These are phyloP conservation scores for Drosophila lowei DNA, from an alignment of 1,140 invertebrate genomes.

Conservation along the genomic window DNA sequence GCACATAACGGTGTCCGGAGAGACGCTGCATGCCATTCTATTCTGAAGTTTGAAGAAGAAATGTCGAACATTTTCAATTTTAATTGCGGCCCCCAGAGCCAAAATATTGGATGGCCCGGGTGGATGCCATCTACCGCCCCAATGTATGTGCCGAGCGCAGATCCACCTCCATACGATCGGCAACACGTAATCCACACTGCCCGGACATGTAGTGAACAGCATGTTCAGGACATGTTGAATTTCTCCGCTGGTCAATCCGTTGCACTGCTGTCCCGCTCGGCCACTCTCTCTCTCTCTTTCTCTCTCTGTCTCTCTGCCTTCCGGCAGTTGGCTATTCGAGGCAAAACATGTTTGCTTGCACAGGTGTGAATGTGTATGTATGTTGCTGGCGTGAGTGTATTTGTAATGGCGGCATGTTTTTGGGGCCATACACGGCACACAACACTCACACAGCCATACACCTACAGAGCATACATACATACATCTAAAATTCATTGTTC, in stretches of 20 bases:
- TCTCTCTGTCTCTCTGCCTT: constrained; percentile 40
- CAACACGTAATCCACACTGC: too few species aligned
- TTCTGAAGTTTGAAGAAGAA: too few species aligned
- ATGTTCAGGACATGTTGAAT: too few species aligned
- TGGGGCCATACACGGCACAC: constrained; percentile 36
- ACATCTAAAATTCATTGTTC: constrained; percentile 78
- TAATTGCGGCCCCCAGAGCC: too few species aligned
- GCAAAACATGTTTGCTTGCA: constrained; percentile 67
- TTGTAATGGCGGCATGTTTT: constrained; percentile 61
- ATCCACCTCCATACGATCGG: too few species aligned
- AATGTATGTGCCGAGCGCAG: too few species aligned
- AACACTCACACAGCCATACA: constrained; percentile 1
- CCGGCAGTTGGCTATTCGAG: constrained; percentile 56
- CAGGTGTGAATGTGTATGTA: constrained; percentile 51
- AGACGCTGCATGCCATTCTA: too few species aligned
- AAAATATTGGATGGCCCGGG: too few species aligned
- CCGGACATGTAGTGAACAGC: too few species aligned
- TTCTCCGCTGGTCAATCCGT: constrained; percentile 31
- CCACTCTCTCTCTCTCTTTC: constrained; percentile 1
- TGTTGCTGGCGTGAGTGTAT: constrained; percentile 13
- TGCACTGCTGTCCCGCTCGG: background rate
- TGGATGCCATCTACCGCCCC: too few species aligned
- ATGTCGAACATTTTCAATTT: too few species aligned
- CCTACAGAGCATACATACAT: constrained; percentile 6
- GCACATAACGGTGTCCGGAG: too few species aligned